Percentiles rank a stretch among this genome's conserved stretches.
Evolutionary conservation across 2,888 invertebrate species (phyloP).

Genomic region (Melipona beecheii): DNA sequence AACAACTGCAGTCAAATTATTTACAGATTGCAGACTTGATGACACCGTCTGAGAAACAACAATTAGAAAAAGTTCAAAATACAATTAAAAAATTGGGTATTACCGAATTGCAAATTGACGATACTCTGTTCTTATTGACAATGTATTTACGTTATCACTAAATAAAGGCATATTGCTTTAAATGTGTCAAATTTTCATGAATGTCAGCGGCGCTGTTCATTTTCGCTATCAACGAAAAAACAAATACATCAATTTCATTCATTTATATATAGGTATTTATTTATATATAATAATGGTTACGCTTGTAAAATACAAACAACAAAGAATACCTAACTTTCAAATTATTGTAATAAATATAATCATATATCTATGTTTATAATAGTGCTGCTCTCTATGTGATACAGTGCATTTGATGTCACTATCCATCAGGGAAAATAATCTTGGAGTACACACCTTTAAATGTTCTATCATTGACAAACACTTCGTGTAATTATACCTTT

Average conservation of each 20-base stretch:
- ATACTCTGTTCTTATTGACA: conserved; percentile 92
- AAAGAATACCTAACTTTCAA: conserved; percentile 83
- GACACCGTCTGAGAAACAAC: conserved; percentile 92
- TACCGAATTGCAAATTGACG: conserved; percentile 92
- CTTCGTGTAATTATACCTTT: conserved; percentile 53
- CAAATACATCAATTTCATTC: conserved; percentile 56
- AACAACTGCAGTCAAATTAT: conserved; percentile 14
- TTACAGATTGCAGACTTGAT: conserved; percentile 93
- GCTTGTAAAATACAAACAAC: conserved; percentile 84
- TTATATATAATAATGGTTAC: conserved; percentile 83
- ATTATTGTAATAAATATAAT: conserved; percentile 84
- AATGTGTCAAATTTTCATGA: background rate
- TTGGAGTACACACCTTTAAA: conserved; percentile 69
- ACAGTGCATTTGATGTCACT: conserved; percentile 81
- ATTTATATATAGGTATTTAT: conserved; percentile 83
- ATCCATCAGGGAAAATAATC: conserved; percentile 80
- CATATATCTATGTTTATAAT: conserved; percentile 82
- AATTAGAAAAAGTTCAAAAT: conserved; percentile 90
- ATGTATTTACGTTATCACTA: conserved; percentile 88
- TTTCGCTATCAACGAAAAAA: conserved; percentile 7
- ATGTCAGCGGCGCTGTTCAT: background rate
- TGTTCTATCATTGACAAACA: conserved; percentile 48
- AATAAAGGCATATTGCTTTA: conserved; percentile 73
- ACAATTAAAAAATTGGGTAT: conserved; percentile 91
- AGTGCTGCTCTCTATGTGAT: conserved; percentile 81